A percentile compares a stretch with the other conserved stretches of the same genome.
These are phyloP conservation scores for Pantherophis vulpinus DNA, from an alignment of 2,797 vertebrate genomes.

Conservation along the genomic window DNA sequence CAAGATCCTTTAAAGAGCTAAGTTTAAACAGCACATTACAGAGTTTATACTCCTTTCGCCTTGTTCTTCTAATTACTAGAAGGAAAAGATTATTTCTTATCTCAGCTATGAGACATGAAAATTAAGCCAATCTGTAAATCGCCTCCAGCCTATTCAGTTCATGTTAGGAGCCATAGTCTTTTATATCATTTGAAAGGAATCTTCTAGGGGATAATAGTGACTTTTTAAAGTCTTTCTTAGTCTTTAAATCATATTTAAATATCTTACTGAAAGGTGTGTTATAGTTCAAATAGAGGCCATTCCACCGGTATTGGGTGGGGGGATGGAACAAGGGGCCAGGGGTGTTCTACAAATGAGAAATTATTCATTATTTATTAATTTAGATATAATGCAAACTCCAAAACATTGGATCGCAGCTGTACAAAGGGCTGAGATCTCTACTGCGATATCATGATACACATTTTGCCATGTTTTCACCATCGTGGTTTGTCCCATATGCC, in stretches of 20 bases:
- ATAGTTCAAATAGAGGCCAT: slow-evolving; percentile 1
- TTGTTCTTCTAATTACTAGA: slow-evolving; percentile 2
- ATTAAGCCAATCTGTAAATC: slow-evolving; percentile 33
- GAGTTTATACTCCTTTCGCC: not conserved
- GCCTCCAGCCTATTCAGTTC: slow-evolving; percentile 26
- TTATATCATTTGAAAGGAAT: slow-evolving; percentile 27
- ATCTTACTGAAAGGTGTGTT: slow-evolving; percentile 17
- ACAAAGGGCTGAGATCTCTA: not conserved
- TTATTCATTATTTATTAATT: not conserved
- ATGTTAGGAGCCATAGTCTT: slow-evolving; percentile 18
- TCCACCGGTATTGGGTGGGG: not conserved
- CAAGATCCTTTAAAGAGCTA: not conserved
- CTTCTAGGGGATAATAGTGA: not conserved
- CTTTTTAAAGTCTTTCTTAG: not conserved
- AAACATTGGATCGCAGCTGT: not conserved
- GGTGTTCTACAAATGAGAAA: not conserved
- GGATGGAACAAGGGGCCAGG: not conserved
- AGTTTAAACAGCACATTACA: not conserved
- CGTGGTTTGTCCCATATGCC: not conserved
- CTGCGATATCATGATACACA: not conserved
- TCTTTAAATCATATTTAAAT: slow-evolving; percentile 23
- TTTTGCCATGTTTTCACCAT: not conserved
- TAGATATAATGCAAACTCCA: not conserved
- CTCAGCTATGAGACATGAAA: slow-evolving; percentile 20
- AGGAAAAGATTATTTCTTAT: slow-evolving; percentile 18